A percentile compares a stretch with the other conserved stretches of the same genome.
Evolutionary conservation across 1,140 invertebrate genomes (phyloP).

Genomic region (Atta colombica): DNA sequence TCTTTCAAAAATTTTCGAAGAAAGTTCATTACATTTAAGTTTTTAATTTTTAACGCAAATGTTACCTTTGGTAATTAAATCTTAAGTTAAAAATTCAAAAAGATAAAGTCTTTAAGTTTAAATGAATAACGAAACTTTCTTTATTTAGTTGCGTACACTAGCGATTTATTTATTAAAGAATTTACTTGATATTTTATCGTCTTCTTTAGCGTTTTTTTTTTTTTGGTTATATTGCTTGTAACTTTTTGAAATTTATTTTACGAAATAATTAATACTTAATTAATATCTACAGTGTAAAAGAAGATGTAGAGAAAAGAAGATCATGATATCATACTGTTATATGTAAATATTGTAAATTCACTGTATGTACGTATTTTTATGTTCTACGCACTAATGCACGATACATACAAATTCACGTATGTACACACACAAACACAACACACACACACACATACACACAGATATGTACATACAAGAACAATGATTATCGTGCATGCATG

Average conservation of each 20-base stretch:
- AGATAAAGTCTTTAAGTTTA: constrained; percentile 2
- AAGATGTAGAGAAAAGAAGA: neutral
- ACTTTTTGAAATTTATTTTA: neutral
- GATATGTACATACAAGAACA: neutral
- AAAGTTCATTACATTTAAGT: neutral
- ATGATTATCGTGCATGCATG: constrained; percentile 48
- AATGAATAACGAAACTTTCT: neutral
- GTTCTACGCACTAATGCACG: neutral
- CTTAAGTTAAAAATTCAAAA: constrained; percentile 16
- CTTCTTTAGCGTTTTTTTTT: neutral
- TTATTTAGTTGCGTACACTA: neutral
- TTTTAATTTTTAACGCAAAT: neutral
- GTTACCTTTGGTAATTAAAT: constrained; percentile 11
- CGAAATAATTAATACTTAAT: neutral
- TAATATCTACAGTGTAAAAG: neutral
- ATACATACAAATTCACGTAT: constrained; percentile 42
- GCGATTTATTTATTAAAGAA: neutral
- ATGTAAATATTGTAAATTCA: constrained; percentile 4
- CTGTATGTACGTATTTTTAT: constrained; percentile 18
- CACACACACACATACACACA: neutral
- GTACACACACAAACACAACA: neutral
- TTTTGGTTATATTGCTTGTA: neutral
- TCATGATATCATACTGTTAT: neutral
- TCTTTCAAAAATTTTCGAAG: neutral
- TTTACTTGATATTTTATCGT: neutral